Evolutionary conservation across 2,888 invertebrate genomes (phyloP).

Genomic region (Clitarchus hookeri): DNA sequence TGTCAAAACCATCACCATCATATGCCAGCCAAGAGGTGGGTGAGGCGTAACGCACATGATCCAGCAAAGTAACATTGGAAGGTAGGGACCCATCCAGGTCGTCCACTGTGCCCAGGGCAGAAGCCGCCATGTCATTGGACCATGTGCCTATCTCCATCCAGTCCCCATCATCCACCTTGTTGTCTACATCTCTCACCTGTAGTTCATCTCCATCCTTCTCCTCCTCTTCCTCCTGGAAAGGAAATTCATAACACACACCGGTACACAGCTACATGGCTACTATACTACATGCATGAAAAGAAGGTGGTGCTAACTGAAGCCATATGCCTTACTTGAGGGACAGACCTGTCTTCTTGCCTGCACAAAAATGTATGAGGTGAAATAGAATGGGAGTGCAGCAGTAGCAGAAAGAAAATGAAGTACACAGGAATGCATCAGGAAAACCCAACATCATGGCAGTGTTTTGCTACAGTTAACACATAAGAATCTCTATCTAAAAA

Average conservation of each 20-base stretch:
- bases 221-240: constrained; percentile 47
- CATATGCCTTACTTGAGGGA: no score
- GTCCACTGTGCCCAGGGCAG: constrained; percentile 44
- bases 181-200: constrained; percentile 51
- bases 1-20: constrained; percentile 60
- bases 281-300: no score
- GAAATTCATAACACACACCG: constrained; percentile 43
- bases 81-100: constrained; percentile 58
- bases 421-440: no score
- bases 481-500: no score
- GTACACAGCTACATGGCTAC: no score
- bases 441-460: no score
- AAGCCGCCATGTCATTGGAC: constrained; percentile 84
- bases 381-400: no score
- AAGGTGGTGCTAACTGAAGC: no score
- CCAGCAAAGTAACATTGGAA: constrained; percentile 63
- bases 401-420: no score
- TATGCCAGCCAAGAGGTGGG: constrained; percentile 57
- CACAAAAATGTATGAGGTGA: no score
- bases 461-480: no score
- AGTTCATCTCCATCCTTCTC: constrained; percentile 49
- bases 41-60: constrained; percentile 57
- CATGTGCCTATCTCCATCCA: constrained; percentile 88
- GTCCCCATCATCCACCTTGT: constrained; percentile 55
- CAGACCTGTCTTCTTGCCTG: no score